These are phyloP conservation scores for Chelonoidis abingdonii DNA, from an alignment of 2,113 vertebrate species.

Conservation along the genomic window DNA sequence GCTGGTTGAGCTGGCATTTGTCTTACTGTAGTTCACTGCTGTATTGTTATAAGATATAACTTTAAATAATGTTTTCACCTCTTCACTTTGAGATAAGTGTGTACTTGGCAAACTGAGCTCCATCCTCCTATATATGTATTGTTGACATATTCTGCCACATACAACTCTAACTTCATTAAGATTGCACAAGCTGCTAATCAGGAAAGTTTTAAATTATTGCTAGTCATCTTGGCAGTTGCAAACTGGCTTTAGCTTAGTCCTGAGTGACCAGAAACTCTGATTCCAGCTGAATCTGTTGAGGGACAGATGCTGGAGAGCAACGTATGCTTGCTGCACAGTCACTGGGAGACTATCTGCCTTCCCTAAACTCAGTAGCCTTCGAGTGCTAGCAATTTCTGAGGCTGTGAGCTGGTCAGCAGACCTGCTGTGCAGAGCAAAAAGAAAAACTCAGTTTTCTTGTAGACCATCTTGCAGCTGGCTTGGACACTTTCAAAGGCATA, in stretches of 20 bases:
- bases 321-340: not conserved
- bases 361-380: not conserved
- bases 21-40: not conserved
- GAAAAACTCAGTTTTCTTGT: not conserved
- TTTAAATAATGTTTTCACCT: too few relatives aligned
- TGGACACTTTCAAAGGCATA: slow-evolving; percentile 56
- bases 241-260: not conserved
- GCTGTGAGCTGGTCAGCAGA: not conserved
- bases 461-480: not conserved
- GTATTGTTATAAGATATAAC: not conserved
- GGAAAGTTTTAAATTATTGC: not conserved
- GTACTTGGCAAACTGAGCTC: not conserved
- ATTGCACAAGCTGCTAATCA: not conserved
- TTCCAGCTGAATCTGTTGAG: not conserved
- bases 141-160: not conserved
- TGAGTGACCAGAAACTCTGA: not conserved
- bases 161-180: not conserved
- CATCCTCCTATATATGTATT: not conserved
- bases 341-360: not conserved
- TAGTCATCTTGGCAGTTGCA: not conserved
- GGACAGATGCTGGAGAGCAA: not conserved
- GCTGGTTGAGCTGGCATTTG: not conserved
- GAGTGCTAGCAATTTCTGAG: not conserved
- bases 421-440: not conserved
- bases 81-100: not conserved